Base-by-base conservation (phyloP, 1,140 invertebrate species). In the Papilio machaon region DNA sequence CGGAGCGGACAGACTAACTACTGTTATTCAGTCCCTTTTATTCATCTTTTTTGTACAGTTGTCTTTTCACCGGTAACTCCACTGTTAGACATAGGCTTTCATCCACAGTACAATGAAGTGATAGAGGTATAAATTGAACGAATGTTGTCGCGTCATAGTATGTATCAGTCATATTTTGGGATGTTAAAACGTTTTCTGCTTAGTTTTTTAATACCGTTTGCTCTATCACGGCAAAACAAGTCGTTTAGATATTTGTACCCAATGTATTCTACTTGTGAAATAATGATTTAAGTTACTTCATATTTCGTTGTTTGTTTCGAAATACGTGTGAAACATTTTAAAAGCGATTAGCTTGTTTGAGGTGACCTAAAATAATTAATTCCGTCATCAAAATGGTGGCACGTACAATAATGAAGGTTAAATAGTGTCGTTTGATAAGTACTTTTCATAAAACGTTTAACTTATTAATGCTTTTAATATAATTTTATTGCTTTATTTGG, bases 321-420 rank as follows among this genome's bases (percentile, higher is more conserved):
- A 70, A 70, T 70, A 35, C 64, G 64, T 35, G 13, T 70, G 64
- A 67, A 64, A 70, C 23, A 23, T 19, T 11, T 60, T 60, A 23
- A 17, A 17, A 70, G 30, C 11, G 23, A 35, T 70, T 70, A 70
- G 64, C 23, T 67, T 67, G 60, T 70, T 70, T 70, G 23, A 70
- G 64, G 64, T 70, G 64, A 70, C 64, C 64, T 70, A 70, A 70
- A 70, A 70, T 70, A 15, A 70, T 70, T 70, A 0, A 35, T 70
- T 35, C 23, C 64, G 64, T 70, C 64, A 35, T 70, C 64, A 35
- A 38, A 70, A 70, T 6, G 13, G 64, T 67, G 35, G 23, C 30
- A 70, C 64, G 64, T 70, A 70, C 64, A 35, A 11, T 70, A 70
- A 70, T 70, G 64, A 70, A 70, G 64, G 64, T 70, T 70, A 35